Evolutionary conservation across 2,797 vertebrate species (phyloP).

Genomic region (Sebastes wilsoni): DNA sequence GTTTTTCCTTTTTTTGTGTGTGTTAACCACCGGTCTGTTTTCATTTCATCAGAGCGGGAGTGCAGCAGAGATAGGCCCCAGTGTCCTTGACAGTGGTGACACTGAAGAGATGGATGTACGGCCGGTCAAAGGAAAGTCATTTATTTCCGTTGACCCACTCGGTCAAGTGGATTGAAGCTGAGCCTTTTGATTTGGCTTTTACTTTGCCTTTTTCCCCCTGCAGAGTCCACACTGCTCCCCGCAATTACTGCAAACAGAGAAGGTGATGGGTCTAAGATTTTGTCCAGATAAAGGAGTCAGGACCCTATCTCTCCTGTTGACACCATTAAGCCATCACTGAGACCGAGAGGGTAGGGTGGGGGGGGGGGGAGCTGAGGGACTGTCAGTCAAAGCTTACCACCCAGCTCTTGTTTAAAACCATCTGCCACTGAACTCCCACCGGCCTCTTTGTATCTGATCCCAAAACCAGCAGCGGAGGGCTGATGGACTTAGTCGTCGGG

Average conservation of each 20-base stretch:
- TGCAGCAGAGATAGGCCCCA: conserved; percentile 58
- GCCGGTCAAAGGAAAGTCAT: conserved; percentile 85
- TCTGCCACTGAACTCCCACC: conserved; percentile 61
- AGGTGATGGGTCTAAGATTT: conserved; percentile 82
- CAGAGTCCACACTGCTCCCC: conserved; percentile 73
- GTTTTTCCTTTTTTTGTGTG: neutral
- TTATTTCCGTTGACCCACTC: conserved; percentile 87
- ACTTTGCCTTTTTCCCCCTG: conserved; percentile 66
- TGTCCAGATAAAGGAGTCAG: conserved; percentile 78
- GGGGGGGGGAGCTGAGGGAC: conserved; percentile 26
- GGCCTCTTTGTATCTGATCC: conserved; percentile 73
- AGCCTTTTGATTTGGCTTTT: conserved; percentile 83
- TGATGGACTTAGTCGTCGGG: conserved; percentile 38
- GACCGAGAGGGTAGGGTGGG: conserved; percentile 35
- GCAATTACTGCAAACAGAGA: conserved; percentile 86
- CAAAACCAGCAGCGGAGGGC: conserved; percentile 44
- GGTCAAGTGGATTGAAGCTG: conserved; percentile 89
- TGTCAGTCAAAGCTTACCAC: conserved; percentile 77
- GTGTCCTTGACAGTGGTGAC: conserved; percentile 82
- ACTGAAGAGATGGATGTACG: conserved; percentile 82
- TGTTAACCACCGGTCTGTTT: conserved; percentile 64
- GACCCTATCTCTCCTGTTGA: conserved; percentile 79
- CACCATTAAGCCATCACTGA: conserved; percentile 79
- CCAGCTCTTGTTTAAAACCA: conserved; percentile 73
- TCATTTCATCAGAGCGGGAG: conserved; percentile 67